Evolutionary conservation across 2,888 invertebrate species (phyloP).

Genomic region (Leptopterna dolabrata): DNA sequence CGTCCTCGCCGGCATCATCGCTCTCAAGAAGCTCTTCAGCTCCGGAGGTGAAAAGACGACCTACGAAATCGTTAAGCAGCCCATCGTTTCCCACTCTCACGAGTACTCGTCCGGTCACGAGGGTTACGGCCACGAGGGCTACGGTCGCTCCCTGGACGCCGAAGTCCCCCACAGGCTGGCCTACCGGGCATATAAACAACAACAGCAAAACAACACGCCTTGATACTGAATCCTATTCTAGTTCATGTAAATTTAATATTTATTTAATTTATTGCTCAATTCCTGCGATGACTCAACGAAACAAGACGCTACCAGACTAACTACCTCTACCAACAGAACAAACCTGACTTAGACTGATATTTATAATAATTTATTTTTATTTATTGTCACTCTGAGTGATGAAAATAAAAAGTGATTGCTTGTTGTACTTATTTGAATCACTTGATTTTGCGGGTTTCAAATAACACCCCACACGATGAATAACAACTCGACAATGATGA

Average conservation of each 20-base stretch:
- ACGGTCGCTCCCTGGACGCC: slow-evolving; percentile 58
- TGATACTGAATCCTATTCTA: slow-evolving; percentile 22
- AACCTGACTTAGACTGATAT: slow-evolving; percentile 41
- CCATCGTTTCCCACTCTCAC: slow-evolving; percentile 82
- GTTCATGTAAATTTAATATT: slow-evolving; percentile 40
- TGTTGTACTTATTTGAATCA: background rate
- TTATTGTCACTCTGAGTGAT: slow-evolving; percentile 39
- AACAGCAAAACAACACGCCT: slow-evolving; percentile 28
- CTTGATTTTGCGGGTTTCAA: too few species aligned
- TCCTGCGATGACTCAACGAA: slow-evolving; percentile 40
- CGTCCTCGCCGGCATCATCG: slow-evolving; percentile 67
- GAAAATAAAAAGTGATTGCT: background rate
- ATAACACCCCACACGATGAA: too few species aligned
- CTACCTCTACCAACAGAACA: slow-evolving; percentile 32
- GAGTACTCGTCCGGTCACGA: slow-evolving; percentile 73
- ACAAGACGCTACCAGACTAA: slow-evolving; percentile 3
- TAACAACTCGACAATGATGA: too few species aligned
- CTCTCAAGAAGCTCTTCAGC: slow-evolving; percentile 74
- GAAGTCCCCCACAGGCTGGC: slow-evolving; percentile 59
- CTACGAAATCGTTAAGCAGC: slow-evolving; percentile 87
- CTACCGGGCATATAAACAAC: slow-evolving; percentile 57
- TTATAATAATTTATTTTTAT: slow-evolving; percentile 44
- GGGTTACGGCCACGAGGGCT: slow-evolving; percentile 73
- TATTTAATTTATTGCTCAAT: slow-evolving; percentile 54
- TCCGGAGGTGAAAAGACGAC: slow-evolving; percentile 77